Evolutionary conservation across 2,888 invertebrate species (phyloP).

Genomic region (Liopterus haemorrhoidalis): DNA sequence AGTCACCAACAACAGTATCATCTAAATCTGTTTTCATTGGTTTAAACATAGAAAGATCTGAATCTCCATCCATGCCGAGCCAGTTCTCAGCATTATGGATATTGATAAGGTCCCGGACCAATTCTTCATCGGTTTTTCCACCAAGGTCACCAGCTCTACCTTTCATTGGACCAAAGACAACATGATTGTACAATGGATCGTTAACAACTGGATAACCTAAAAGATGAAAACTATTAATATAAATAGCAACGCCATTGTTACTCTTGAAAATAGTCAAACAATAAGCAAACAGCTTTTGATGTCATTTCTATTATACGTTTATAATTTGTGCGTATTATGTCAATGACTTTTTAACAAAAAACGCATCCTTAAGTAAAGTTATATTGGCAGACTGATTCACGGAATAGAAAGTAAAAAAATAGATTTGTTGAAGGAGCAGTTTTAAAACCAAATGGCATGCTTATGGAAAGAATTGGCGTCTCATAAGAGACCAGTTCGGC

Average conservation of each 20-base stretch:
- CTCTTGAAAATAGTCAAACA: no score
- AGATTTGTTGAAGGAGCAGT: no score
- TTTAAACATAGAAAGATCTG: slow-evolving; percentile 76
- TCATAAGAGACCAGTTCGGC: no score
- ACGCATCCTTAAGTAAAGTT: no score
- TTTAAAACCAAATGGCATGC: no score
- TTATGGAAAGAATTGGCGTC: no score
- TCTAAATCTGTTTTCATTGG: slow-evolving; percentile 59
- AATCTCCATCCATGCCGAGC: slow-evolving; percentile 86
- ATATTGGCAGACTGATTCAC: no score
- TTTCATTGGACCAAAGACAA: slow-evolving; percentile 89
- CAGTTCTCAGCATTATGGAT: slow-evolving; percentile 93
- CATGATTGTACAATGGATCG: slow-evolving; percentile 94
- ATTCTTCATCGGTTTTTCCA: slow-evolving; percentile 82
- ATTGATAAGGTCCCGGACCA: slow-evolving; percentile 81
- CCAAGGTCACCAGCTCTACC: slow-evolving; percentile 84
- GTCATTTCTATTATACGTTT: no score
- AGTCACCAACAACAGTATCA: slow-evolving; percentile 47
- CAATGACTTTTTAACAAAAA: no score
- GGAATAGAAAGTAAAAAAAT: no score
- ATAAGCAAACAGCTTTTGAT: no score
- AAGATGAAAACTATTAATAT: slow-evolving; percentile 24
- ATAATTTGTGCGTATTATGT: no score
- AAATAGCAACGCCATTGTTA: neutral
- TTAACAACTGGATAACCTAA: slow-evolving; percentile 94